Evolutionary conservation across 2,113 vertebrate species (phyloP).

Genomic region (Campylorhamphus procurvoides): DNA sequence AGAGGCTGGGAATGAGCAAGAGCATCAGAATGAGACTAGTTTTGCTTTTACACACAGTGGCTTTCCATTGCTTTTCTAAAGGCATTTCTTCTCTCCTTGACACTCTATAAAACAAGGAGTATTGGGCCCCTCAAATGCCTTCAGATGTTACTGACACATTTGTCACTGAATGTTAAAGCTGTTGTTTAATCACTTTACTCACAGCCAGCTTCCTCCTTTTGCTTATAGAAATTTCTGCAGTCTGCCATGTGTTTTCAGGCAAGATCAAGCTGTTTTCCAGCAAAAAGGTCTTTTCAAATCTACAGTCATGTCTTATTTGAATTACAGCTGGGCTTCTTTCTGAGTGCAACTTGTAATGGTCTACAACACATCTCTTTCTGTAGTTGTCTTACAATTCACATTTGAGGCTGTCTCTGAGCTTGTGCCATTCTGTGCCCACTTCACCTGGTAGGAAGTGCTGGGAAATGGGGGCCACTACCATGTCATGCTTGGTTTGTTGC

Average conservation of each 20-base stretch:
- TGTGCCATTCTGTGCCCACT: neutral
- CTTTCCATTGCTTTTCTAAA: neutral
- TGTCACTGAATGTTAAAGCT: constrained; percentile 20
- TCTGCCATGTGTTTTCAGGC: constrained; percentile 52
- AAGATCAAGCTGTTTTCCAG: constrained; percentile 60
- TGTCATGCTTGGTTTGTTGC: neutral
- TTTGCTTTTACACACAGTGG: neutral
- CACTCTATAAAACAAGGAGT: constrained; percentile 4
- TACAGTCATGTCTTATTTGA: constrained; percentile 45
- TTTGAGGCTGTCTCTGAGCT: neutral
- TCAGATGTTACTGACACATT: constrained; percentile 22
- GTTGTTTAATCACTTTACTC: constrained; percentile 70
- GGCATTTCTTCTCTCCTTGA: neutral
- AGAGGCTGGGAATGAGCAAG: neutral
- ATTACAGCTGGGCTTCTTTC: constrained; percentile 49
- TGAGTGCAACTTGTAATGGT: constrained; percentile 15
- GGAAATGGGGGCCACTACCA: neutral
- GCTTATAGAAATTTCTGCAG: constrained; percentile 44
- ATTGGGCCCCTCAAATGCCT: neutral
- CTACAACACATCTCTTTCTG: constrained; percentile 17
- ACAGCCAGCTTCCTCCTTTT: constrained; percentile 37
- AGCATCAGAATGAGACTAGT: neutral
- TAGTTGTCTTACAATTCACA: neutral
- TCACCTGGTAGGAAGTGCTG: neutral
- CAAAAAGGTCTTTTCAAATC: constrained; percentile 64